Base-by-base conservation (phyloP, 1,140 invertebrate genomes). In the Anthonomus grandis region DNA sequence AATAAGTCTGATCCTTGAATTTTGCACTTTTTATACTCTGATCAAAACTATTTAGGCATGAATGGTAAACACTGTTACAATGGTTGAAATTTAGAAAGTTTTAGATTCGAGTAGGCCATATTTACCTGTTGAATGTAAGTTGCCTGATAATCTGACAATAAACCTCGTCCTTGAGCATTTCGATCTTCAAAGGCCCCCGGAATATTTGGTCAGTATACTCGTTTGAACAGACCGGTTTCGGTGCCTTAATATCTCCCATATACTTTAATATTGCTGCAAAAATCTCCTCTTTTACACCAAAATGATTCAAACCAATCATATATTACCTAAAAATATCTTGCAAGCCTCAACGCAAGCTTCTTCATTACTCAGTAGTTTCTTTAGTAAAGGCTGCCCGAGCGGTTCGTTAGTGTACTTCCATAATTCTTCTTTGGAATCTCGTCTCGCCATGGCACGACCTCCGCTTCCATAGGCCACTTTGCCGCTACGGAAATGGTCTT, bases 131-230 rank as follows among this genome's bases (percentile, higher is more conserved):
- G 53, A 90, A 88, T 0, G 90, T 97, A 38, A 97, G 74, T 71
- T 97, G 94, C 72, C 94, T 93, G 83, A 95, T 91, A 34, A 97
- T 83, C 77, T 97, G 94, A 70, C 93, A 97, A 66, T 93, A 97
- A 22, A 94, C 78, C 78, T 97, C 94, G 74, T 97, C 94, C 56
- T 89, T 79, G 4, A 97, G 75, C 23, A 86, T 76, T 64, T 90
- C 83, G 68, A 91, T 82, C 71, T 86, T 85, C 6, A 95, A 70
- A 8, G 91, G 84, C 3, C 19, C 80, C 68, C 83, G 83, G 73
- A 96, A 97, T 67, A 97, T 95, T 62, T 88, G 81, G 77, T 96
- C 92, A 2, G 93, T 96, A 31, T 90, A 83, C 73, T 92, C 90
- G 23, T 76, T 78, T 5, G 80, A 79, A 24, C 82, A 78, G 67